phyloP scores from a whole-genome alignment of 2,797 vertebrate species.

The Danio jaintianensis region DNA sequence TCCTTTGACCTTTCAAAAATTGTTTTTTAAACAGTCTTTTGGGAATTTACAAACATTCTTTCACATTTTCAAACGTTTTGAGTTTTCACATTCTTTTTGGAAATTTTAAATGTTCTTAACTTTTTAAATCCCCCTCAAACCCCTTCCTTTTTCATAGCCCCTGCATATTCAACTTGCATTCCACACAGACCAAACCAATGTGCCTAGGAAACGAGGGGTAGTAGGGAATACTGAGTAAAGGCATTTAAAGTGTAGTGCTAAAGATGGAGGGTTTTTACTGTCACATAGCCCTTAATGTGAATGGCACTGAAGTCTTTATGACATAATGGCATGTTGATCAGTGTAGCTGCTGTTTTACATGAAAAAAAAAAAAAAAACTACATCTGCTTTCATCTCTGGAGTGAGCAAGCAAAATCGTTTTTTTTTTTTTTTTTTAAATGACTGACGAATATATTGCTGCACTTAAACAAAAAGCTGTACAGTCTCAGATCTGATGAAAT shows the following conservation, averaged over 20 bases:
- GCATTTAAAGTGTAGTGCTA: constrained; percentile 4
- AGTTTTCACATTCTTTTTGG: not conserved
- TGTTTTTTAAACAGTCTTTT: too few relatives aligned
- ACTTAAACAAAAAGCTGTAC: constrained; percentile 68
- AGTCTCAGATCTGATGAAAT: constrained; percentile 56
- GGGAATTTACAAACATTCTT: too few relatives aligned
- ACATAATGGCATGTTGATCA: constrained; percentile 64
- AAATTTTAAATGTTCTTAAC: not conserved
- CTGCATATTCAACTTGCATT: constrained; percentile 33
- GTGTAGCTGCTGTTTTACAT: constrained; percentile 74
- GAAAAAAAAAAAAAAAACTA: constrained; percentile 34
- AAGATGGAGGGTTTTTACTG: constrained; percentile 5
- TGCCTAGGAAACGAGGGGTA: constrained; percentile 67
- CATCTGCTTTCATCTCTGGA: constrained; percentile 55
- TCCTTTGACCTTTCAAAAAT: too few relatives aligned
- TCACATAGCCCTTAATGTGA: constrained; percentile 41
- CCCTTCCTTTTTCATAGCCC: not conserved
- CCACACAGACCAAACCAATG: constrained; percentile 73
- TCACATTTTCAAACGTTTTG: not conserved
- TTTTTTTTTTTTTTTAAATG: constrained; percentile 47
- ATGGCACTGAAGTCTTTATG: constrained; percentile 55
- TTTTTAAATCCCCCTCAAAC: not conserved
- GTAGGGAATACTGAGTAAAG: constrained; percentile 8
- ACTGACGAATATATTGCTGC: constrained; percentile 69
- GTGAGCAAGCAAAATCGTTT: not conserved